phyloP scores from a whole-genome alignment of 2,113 vertebrate species.

The Nothobranchius furzeri region DNA sequence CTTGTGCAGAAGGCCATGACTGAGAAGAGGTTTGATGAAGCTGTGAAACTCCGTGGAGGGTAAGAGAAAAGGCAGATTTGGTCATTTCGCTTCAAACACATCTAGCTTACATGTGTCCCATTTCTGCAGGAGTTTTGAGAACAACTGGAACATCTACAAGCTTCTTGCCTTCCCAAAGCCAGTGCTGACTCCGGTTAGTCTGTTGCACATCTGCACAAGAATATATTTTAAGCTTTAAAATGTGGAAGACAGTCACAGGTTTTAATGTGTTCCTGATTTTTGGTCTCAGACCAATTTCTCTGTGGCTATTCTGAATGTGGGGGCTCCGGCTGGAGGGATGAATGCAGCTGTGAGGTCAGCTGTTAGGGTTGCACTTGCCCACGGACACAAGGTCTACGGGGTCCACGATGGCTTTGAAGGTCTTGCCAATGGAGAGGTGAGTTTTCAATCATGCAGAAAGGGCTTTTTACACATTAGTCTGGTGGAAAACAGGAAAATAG shows the following conservation, averaged over 20 bases:
- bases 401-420: slow-evolving; percentile 91
- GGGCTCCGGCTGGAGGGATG: slow-evolving; percentile 92
- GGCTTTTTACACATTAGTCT: neutral
- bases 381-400: slow-evolving; percentile 87
- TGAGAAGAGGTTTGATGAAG: slow-evolving; percentile 89
- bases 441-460: neutral
- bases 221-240: neutral
- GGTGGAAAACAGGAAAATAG: neutral
- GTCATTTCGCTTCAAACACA: no score
- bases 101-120: neutral
- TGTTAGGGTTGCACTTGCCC: slow-evolving; percentile 82
- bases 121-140: slow-evolving; percentile 90
- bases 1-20: slow-evolving; percentile 95
- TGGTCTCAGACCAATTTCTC: slow-evolving; percentile 80
- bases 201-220: neutral
- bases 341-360: slow-evolving; percentile 90
- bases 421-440: slow-evolving; percentile 86
- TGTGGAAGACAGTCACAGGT: neutral
- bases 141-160: slow-evolving; percentile 96
- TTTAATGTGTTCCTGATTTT: neutral
- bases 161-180: slow-evolving; percentile 86
- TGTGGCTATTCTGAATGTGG: slow-evolving; percentile 91
- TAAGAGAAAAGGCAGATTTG: slow-evolving; percentile 55
- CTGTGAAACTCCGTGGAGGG: slow-evolving; percentile 92
- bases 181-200: slow-evolving; percentile 76